phyloP scores from a whole-genome alignment of 2,797 vertebrate genomes.

The Psittacula derbiana region DNA sequence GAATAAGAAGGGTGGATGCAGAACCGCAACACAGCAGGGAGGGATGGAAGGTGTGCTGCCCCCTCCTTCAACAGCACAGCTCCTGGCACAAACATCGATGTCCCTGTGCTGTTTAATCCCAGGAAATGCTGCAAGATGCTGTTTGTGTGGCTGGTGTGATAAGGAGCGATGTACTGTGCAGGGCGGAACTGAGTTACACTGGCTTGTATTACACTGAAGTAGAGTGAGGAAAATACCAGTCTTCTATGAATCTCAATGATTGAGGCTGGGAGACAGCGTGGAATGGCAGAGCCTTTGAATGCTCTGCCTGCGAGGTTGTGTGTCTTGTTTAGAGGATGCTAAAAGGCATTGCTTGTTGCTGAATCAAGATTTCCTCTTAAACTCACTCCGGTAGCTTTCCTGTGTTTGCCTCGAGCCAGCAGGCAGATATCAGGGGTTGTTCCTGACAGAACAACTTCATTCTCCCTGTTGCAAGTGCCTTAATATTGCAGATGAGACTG shows the following conservation, averaged over 20 bases:
- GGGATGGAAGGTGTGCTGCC: background rate
- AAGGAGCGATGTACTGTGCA: background rate
- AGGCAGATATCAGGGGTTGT: background rate
- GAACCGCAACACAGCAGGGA: background rate
- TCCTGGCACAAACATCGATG: background rate
- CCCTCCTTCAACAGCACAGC: background rate
- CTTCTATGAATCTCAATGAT: background rate
- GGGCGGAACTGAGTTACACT: background rate
- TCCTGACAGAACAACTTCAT: background rate
- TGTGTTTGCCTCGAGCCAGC: background rate
- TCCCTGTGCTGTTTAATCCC: background rate
- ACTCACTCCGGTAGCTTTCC: background rate
- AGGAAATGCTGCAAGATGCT: background rate
- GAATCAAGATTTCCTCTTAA: background rate
- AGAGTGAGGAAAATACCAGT: background rate
- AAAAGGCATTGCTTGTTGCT: background rate
- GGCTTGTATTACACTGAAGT: background rate
- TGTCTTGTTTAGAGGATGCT: background rate
- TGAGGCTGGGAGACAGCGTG: background rate
- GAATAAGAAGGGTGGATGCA: background rate
- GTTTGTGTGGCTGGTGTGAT: background rate
- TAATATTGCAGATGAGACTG: rapidly evolving
- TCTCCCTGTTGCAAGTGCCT: background rate
- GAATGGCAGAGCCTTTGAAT: background rate
- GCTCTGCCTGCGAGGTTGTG: background rate